These are phyloP conservation scores for Radopholus similis DNA, from an alignment of 1,140 invertebrate species.

Conservation along the genomic window DNA sequence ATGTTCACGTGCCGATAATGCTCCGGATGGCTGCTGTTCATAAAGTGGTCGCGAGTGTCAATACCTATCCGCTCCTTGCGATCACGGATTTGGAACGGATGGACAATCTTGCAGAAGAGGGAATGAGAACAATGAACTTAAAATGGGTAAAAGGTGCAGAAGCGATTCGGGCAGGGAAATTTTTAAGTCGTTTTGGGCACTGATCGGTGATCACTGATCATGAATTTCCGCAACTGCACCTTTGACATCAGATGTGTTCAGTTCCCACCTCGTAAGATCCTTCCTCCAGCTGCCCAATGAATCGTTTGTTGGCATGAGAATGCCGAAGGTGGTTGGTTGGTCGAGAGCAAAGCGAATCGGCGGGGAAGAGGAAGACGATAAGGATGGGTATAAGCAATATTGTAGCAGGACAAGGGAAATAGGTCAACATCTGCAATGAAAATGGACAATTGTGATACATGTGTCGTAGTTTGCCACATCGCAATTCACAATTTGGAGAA, in stretches of 20 bases:
- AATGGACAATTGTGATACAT: too few relatives aligned
- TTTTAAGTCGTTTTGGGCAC: background rate
- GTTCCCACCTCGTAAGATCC: conserved; percentile 53
- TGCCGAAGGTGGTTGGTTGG: conserved; percentile 37
- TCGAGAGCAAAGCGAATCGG: background rate
- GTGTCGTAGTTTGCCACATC: too few relatives aligned
- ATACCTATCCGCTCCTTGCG: conserved; percentile 60
- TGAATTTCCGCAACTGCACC: background rate
- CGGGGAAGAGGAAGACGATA: background rate
- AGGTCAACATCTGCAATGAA: too few relatives aligned
- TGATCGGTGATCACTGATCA: background rate
- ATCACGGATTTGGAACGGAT: conserved; percentile 58
- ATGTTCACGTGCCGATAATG: conserved; percentile 56
- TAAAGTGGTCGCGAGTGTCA: conserved; percentile 56
- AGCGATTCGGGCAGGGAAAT: background rate
- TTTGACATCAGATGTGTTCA: background rate
- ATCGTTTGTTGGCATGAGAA: conserved; percentile 55
- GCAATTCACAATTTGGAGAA: background rate
- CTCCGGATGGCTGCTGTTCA: conserved; percentile 51
- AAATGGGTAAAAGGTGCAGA: too few relatives aligned
- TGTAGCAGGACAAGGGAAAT: too few relatives aligned
- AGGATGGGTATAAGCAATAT: too few relatives aligned
- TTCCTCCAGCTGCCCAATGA: conserved; percentile 51
- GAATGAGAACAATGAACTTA: conserved; percentile 22
- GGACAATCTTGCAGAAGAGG: conserved; percentile 36